phyloP scores from a whole-genome alignment of 2,888 invertebrate genomes.

The Chalcosyrphus nemorum region DNA sequence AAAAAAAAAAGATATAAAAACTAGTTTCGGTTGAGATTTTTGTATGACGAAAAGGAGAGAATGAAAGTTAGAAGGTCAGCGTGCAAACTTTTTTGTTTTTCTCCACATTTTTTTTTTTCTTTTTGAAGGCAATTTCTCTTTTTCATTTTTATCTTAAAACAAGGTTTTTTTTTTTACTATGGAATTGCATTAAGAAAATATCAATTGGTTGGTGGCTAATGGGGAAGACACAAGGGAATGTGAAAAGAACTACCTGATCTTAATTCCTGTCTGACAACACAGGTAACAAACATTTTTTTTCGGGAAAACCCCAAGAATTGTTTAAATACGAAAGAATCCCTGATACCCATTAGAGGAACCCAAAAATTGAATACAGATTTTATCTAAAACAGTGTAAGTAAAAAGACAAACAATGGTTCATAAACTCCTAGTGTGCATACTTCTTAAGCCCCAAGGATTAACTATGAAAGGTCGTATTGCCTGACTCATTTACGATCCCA shows the following conservation, averaged over 20 bases:
- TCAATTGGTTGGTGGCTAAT: background rate
- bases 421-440: background rate
- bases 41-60: slow-evolving; percentile 35
- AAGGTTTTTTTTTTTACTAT: background rate
- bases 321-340: background rate
- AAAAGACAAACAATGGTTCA: background rate
- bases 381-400: background rate
- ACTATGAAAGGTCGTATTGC: background rate
- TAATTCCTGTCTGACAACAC: background rate
- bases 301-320: background rate
- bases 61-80: slow-evolving; percentile 60
- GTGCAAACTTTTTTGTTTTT: slow-evolving; percentile 3
- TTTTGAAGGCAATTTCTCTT: slow-evolving; percentile 41
- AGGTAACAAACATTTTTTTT: background rate
- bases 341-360: too few relatives aligned
- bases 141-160: background rate
- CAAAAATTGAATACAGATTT: background rate
- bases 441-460: background rate
- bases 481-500: slow-evolving; percentile 3
- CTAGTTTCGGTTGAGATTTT: slow-evolving; percentile 34
- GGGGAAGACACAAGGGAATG: background rate
- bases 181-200: background rate
- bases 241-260: background rate
- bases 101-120: background rate
- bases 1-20: background rate